Base-by-base conservation (phyloP, 2,797 vertebrate genomes). In the Artibeus jamaicensis region DNA sequence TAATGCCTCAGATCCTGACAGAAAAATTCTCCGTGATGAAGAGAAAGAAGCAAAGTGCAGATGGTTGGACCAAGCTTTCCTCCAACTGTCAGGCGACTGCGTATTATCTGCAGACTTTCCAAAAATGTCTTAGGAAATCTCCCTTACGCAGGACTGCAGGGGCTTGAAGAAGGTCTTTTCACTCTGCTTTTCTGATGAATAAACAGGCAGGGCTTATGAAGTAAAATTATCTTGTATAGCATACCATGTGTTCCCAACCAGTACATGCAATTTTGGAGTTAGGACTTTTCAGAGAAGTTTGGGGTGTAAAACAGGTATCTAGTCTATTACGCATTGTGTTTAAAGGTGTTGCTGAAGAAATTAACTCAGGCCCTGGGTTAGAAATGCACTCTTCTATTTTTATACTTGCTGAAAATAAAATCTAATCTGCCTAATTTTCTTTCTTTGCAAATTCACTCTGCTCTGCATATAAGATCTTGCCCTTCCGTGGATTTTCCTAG, bases 21-120 rank as follows among this genome's bases (percentile, higher is more conserved):
- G 74, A 89, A 77, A 95, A 70, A 86, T 37, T 86, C 94, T 24
- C 18, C 62, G 6, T 74, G 79, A 86, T 86, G 79, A 77, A 83
- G 70, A 92, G 86, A 93, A 94, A 53, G n/a, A 62, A 86, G 50
- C 14, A 76, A 96, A 87, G 53, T n/a, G 57, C 46, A 82, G 65
- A 77, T 4, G 6, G 50, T 37, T 70, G 11, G n/a, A 68, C 32
- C 55, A 59, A 22, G 91, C n/a, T 37, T 10, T 26, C 32, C 32
- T 5, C 21, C 89, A 90, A 67, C 44, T 42, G 48, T 67, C 50
- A 50, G 65, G 46, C 15, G 29, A 34, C 5, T 32, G 9, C 18
- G 22, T 9, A 24, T 26, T 48, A 5, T 86, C 81, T 93, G 42
- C 11, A 77, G n/a, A 32, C 5, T 77, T 73, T n/a, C 39, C 57